phyloP scores from a whole-genome alignment of 2,888 invertebrate species.

The Lycia hirtaria region DNA sequence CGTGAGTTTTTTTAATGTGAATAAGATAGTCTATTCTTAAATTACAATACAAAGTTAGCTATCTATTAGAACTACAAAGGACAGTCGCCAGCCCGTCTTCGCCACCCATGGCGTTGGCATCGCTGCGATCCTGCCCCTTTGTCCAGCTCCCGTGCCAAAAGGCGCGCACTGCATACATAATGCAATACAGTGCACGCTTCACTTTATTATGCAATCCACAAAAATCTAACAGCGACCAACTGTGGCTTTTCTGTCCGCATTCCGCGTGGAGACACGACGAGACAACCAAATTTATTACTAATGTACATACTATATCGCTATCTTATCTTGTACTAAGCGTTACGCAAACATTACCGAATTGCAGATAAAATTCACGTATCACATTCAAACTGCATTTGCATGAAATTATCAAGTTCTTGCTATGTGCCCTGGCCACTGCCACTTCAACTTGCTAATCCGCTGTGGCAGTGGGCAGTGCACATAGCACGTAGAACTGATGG shows the following conservation, averaged over 20 bases:
- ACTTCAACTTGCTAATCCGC: no score
- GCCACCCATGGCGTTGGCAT: constrained; percentile 73
- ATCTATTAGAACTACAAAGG: constrained; percentile 35
- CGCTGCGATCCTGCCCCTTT: constrained; percentile 65
- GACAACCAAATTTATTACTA: neutral
- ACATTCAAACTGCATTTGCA: constrained; percentile 13
- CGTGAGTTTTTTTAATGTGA: no score
- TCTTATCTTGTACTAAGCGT: constrained; percentile 21
- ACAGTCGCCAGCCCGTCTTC: constrained; percentile 37
- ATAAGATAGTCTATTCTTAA: neutral
- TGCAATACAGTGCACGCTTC: constrained; percentile 50
- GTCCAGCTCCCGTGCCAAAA: constrained; percentile 72
- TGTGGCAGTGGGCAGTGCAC: no score
- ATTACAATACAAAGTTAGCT: constrained; percentile 14
- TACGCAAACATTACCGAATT: constrained; percentile 31
- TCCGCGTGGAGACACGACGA: constrained; percentile 22
- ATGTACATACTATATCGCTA: neutral
- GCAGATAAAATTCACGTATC: constrained; percentile 13
- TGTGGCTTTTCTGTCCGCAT: constrained; percentile 36
- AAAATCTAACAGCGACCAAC: constrained; percentile 61
- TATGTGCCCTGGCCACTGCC: no score
- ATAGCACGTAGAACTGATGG: no score
- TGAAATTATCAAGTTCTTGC: neutral
- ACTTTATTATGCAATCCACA: constrained; percentile 67
- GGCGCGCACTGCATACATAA: constrained; percentile 71